Evolutionary conservation across 2,113 vertebrate species (phyloP), one percentile per base, ranked within the genome.

Genomic region (Equus przewalskii): DNA sequence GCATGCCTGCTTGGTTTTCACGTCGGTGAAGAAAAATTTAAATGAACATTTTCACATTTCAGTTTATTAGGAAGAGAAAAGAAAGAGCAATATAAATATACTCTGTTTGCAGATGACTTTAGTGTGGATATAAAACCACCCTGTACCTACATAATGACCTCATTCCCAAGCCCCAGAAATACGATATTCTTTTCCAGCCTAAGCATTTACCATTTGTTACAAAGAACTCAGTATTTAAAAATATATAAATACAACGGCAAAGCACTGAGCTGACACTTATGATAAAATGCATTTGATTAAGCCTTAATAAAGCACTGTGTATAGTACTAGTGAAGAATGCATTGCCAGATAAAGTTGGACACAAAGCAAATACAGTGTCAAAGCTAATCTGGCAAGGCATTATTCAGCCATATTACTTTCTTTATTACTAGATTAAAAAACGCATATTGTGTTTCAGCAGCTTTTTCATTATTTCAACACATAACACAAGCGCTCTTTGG

Each of bases 361-460:
- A 99, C 98, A 99, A 99, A 99, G 98, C 99, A 99, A 99, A 99
- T 99, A 99, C 98, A 98, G 98, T 99, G 99, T 99, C 99, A 99
- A 99, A 99, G 98, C 98, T 99, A 98, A 99, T 99, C 99, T 98
- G 51, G 98, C 97, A 98, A 96, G 98, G 99, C 99, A 99, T 99
- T 99, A 98, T 98, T 99, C 99, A 99, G 98, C 95, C 96, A 98
- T 98, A 98, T 98, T 98, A 99, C 98, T 98, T 98, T 97, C 97
- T 99, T 99, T 99, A 99, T 99, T 99, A 99, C 96, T 96, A 83
- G 95, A 98, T 98, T 99, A 28, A 99, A 98, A 99, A 99, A 98
- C 51, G 72, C 97, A 98, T 80, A 72, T 97, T 86, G 90, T 96
- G 88, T 98, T 98, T 98, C 97, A 98, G 96, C 70, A 98, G 96